Base-by-base conservation (phyloP, 2,888 invertebrate species). In the Aplocera efformata region DNA sequence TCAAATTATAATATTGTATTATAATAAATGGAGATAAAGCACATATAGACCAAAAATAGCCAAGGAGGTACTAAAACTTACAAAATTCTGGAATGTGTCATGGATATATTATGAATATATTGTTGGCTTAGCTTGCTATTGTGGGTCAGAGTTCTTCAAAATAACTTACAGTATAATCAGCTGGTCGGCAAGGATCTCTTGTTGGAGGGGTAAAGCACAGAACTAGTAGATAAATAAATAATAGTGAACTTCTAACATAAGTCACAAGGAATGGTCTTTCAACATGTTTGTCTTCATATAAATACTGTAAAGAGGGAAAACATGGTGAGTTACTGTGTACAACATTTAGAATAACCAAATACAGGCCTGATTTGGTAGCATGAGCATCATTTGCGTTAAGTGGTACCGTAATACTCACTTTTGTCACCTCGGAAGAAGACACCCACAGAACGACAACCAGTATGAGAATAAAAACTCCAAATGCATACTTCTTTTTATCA, bases 391-490 rank as follows among this genome's bases (percentile, higher is more conserved):
- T n/a, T n/a, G n/a, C n/a, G n/a, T n/a, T n/a, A n/a, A n/a, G n/a
- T 40, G 24, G 33, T 24, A 5, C 26, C 23, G 3, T 9, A 10
- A 21, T 32, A 53, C 63, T 79, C 88, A 98, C 98, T 92, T 97
- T 95, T 46, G 97, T 97, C 47, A 98, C 88, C 88, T 98, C 98
- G 24, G 97, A 96, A 32, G 98, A 98, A 36, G 95, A 93, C 36
- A 98, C 98, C 98, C 98, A 98, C 65, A 99, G 93, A 42, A 98
- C 89, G 85, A 98, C 97, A 56, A 98, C 98, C 63, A 98, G 84
- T 55, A 98, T 80, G 50, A 99, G 89, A 60, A 98, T 91, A 64
- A 96, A 90, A 56, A 97, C 89, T 63, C 98, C 99, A 63, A 98
- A 89, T 48, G 95, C 88, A 60, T 97, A 91, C 68, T 83, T 81